Evolutionary conservation across 2,888 invertebrate species (phyloP), one percentile per base, ranked within the genome.

Genomic region (Drosophila niveifrons): DNA sequence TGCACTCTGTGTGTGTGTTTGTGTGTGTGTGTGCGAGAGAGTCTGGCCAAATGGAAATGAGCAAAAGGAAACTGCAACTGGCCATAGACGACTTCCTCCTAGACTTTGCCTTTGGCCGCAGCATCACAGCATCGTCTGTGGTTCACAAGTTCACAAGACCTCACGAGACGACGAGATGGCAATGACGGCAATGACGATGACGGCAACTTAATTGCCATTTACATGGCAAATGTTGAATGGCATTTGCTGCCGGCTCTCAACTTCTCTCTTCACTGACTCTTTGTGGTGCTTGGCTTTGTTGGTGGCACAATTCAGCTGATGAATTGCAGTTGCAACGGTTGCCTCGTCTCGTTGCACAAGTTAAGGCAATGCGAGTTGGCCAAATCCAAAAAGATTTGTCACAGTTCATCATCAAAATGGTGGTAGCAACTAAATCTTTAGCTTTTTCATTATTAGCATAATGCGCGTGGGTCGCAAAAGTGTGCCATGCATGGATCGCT

Each of bases 141-240:
- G 90, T 80, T 89, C 89, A 90, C 68, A 84, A 90, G 90, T 90
- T 90, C 91, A 89, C 80, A 75, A 87, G 88, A 88, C 88, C 88
- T 82, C 85, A 78, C 75, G 67, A 74, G 82, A 75, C 85, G 71
- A 64, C 63, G 74, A 76, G 89, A 52, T 13, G 82, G 66, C 84
- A 67, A 64, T 71, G 75, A 78, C 66, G 84, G 83, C 89, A 90
- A 90, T n/a, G 82, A 68, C 84, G 69, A 64, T 71, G 75, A 78
- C 66, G 84, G 83, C 89, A 90, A 90, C 90, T 90, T 89, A 84
- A 90, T 86, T 90, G 89, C 82, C 87, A 78, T 80, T 81, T 81
- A 79, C 79, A 80, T 81, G 90, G 78, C 72, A 72, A 73, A 81
- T 73, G 79, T 65, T 71, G 64, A 70, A 75, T 73, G 70, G 50